These are phyloP conservation scores for Tromatobia lineatoria DNA, from an alignment of 2,888 invertebrate species.

Conservation along the genomic window DNA sequence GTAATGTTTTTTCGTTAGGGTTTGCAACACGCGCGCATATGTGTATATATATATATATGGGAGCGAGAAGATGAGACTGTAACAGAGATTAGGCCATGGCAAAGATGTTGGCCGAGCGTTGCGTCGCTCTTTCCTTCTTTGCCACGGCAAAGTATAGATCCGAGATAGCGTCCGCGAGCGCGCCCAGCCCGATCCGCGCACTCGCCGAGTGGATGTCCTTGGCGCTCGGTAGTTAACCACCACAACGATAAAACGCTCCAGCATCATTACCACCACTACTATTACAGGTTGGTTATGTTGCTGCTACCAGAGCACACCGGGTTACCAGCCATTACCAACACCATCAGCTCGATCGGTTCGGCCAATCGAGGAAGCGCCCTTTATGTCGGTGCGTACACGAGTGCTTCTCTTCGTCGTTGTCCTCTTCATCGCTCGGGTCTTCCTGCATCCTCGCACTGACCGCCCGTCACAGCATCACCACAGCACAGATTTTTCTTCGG, in stretches of 20 bases:
- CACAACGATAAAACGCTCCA: slow-evolving; percentile 71
- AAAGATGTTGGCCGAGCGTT: slow-evolving; percentile 52
- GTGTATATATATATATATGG: not conserved
- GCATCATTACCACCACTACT: slow-evolving; percentile 73
- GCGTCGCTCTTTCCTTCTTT: slow-evolving; percentile 45
- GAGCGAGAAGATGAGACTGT: slow-evolving; percentile 30
- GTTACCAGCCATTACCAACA: slow-evolving; percentile 74
- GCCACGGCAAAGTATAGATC: slow-evolving; percentile 67
- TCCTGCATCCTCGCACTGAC: slow-evolving; percentile 38
- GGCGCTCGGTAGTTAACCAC: slow-evolving; percentile 79
- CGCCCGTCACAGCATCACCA: slow-evolving; percentile 6
- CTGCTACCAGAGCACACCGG: slow-evolving; percentile 19
- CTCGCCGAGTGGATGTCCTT: slow-evolving; percentile 79
- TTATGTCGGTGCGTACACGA: slow-evolving; percentile 1
- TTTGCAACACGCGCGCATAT: not conserved
- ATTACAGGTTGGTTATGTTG: slow-evolving; percentile 2
- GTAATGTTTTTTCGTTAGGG: not conserved
- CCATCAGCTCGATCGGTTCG: slow-evolving; percentile 52
- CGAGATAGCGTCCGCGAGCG: slow-evolving; percentile 67
- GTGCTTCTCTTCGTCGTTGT: not conserved
- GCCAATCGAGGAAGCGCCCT: slow-evolving; percentile 50
- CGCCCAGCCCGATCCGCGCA: slow-evolving; percentile 53
- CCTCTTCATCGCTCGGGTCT: slow-evolving; percentile 6
- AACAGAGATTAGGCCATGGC: slow-evolving; percentile 59
- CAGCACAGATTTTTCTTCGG: slow-evolving; percentile 4